Conservation (phyloP, 2,888 invertebrate species). For the Parnassius smintheus region DNA sequence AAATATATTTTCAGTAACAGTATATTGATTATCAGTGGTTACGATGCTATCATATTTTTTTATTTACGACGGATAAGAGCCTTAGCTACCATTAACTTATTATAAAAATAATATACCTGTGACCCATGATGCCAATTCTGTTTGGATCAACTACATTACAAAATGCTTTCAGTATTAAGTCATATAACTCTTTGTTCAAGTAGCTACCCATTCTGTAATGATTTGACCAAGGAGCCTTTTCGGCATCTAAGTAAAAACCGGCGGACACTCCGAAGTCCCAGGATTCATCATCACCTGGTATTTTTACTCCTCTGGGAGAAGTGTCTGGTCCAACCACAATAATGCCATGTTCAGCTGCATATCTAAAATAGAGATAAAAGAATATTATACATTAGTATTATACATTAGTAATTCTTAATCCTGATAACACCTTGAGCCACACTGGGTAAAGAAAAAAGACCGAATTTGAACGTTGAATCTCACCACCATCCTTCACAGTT, state of each 20-base stretch:
- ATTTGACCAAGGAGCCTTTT: conserved; percentile 93
- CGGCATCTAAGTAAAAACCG: conserved; percentile 97
- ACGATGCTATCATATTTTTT: no score
- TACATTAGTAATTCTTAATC: no score
- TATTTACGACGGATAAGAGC: no score
- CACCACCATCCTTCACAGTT: no score
- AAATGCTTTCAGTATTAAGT: conserved; percentile 88
- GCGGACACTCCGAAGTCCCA: conserved; percentile 98
- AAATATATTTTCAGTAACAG: no score
- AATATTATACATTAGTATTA: background rate
- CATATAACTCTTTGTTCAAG: conserved; percentile 91
- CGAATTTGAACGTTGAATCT: no score
- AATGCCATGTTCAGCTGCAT: conserved; percentile 92
- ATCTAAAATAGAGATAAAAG: conserved; percentile 53
- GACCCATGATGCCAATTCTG: conserved; percentile 89
- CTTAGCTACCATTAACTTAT: conserved; percentile 1
- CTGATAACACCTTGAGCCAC: no score
- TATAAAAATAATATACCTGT: conserved; percentile 77
- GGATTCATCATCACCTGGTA: conserved; percentile 94
- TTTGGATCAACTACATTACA: conserved; percentile 69
- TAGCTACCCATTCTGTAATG: conserved; percentile 98
- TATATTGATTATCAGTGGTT: no score
- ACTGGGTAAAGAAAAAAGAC: no score
- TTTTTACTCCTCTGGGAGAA: conserved; percentile 93
- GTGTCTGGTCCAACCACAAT: conserved; percentile 97